Evolutionary conservation across 1,140 invertebrate species (phyloP).

Genomic region (Lepidurus packardi): DNA sequence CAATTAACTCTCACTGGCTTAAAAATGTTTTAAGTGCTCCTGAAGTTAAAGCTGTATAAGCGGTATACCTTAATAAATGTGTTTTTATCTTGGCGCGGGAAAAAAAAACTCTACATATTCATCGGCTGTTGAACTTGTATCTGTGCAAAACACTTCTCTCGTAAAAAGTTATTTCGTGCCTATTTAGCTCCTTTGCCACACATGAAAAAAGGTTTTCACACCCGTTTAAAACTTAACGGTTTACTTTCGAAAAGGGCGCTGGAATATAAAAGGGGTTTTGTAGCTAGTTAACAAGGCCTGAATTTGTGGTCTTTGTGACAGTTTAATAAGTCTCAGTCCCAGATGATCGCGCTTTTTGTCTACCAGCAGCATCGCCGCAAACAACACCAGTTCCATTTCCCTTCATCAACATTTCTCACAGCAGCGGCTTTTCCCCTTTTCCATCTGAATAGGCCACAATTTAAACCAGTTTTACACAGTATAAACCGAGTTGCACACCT

Average conservation of each 20-base stretch:
- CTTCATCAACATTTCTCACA: not conserved
- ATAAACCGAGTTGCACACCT: not conserved
- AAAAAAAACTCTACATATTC: not conserved
- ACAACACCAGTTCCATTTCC: not conserved
- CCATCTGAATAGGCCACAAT: not conserved
- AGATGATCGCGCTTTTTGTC: slow-evolving; percentile 10
- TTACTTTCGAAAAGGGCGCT: not conserved
- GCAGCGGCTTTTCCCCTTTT: slow-evolving; percentile 3
- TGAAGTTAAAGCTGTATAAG: not conserved
- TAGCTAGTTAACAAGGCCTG: slow-evolving; percentile 2
- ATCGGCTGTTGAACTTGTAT: not conserved
- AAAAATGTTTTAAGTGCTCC: not conserved
- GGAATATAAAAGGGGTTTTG: not conserved
- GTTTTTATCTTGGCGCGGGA: not conserved
- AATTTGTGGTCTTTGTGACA: slow-evolving; percentile 14
- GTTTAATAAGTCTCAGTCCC: not conserved
- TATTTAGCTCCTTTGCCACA: not conserved
- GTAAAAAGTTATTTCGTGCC: not conserved
- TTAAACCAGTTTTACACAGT: not conserved
- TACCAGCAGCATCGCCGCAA: slow-evolving; percentile 11
- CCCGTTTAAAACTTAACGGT: not conserved
- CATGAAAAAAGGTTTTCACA: not conserved
- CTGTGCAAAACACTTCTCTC: not conserved
- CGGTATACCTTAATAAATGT: not conserved
- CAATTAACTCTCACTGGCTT: not conserved